Conservation (phyloP, 35 echinoderm and acorn worm species). For the Lytechinus variegatus region DNA sequence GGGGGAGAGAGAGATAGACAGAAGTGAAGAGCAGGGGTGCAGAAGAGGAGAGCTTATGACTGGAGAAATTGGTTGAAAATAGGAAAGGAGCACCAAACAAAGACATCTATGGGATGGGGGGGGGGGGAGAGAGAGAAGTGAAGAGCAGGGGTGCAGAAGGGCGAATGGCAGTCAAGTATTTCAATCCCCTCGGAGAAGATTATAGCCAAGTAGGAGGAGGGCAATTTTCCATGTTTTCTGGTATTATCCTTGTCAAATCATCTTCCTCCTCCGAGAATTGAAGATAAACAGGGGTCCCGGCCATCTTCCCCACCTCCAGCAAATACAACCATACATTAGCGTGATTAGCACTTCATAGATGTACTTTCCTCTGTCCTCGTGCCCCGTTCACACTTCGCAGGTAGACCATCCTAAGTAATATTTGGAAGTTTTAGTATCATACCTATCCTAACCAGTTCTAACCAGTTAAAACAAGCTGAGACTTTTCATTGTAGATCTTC, state of each 20-base stretch:
- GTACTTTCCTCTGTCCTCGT: neutral
- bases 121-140: neutral
- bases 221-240: neutral
- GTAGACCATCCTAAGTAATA: too few relatives aligned
- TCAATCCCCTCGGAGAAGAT: neutral
- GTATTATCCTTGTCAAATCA: neutral
- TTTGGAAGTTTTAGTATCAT: too few relatives aligned
- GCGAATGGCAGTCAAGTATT: neutral
- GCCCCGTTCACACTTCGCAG: too few relatives aligned
- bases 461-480: too few relatives aligned
- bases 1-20: neutral
- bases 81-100: neutral
- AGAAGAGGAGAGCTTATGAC: neutral
- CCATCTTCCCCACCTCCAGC: neutral
- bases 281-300: neutral
- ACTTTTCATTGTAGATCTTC: too few relatives aligned
- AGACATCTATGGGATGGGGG: neutral
- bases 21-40: neutral
- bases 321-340: neutral
- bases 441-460: too few relatives aligned
- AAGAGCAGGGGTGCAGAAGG: neutral
- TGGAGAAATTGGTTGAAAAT: neutral
- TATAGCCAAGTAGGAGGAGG: neutral
- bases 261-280: neutral
- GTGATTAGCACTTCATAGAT: conserved; percentile 1